Evolutionary conservation across 23 tunicate species (phyloP).

Genomic region (Oikopleura vanhoeffeni): DNA sequence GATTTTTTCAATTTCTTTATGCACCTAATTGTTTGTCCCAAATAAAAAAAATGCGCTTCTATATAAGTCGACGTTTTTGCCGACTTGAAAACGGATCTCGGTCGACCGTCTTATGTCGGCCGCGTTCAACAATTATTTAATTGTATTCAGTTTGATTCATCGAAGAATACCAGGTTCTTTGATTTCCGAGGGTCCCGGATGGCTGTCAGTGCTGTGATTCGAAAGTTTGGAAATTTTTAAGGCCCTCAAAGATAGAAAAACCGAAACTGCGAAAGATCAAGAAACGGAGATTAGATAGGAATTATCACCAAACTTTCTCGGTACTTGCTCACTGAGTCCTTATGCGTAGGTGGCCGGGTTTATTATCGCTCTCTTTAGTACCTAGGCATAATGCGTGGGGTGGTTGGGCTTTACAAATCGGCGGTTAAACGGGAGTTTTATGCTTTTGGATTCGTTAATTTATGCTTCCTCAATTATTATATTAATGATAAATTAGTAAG

Average conservation of each 20-base stretch:
- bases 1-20: no score
- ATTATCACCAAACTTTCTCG: conserved; percentile 64
- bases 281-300: conserved; percentile 57
- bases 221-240: conserved; percentile 57
- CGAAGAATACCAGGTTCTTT: conserved; percentile 25
- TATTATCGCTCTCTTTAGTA: conserved; percentile 82
- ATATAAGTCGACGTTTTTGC: no score
- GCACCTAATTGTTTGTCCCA: no score
- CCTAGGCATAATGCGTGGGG: conserved; percentile 92
- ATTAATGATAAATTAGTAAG: conserved; percentile 68
- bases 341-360: conserved; percentile 41
- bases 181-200: conserved; percentile 7
- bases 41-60: no score
- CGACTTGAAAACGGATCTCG: no score
- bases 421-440: conserved; percentile 86
- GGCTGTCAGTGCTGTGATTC: conserved; percentile 30
- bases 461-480: conserved; percentile 91
- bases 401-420: conserved; percentile 73
- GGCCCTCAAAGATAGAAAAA: conserved; percentile 27
- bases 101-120: no score
- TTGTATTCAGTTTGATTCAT: conserved; percentile 44
- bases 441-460: conserved; percentile 91
- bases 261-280: conserved; percentile 27
- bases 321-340: conserved; percentile 48
- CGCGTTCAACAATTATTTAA: conserved; percentile 33